Evolutionary conservation across 2,888 invertebrate genomes (phyloP), one percentile per base, ranked within the genome.

Genomic region (Melanostoma mellinum): DNA sequence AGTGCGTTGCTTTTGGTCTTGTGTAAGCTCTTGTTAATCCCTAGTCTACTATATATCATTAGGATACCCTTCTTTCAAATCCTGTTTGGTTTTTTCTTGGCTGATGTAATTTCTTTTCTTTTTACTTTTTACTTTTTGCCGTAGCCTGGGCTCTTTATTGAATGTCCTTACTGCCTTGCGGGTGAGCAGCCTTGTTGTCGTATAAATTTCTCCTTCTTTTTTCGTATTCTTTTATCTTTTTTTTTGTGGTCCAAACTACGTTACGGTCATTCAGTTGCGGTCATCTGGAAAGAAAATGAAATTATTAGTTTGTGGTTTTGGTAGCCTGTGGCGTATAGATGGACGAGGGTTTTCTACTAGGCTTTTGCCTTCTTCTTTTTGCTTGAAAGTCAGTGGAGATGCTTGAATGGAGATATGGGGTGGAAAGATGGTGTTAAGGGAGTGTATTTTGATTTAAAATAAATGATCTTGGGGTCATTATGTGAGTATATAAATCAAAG

Each of bases 221-320:
- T 55, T 60, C 20, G 8, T 42, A n/a, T n/a, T n/a, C n/a, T n/a
- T n/a, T n/a, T n/a, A n/a, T 68, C 33, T 10, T 50, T 48, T 67
- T 42, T 33, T 77, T 35, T 56, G 56, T 65, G 60, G 72, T 78
- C 40, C 53, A 60, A 20, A 71, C 61, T 67, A 65, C 65, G 71
- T 71, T 79, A 53, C 73, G 79, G 74, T 84, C 74, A 84, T 75
- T 84, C 84, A 84, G 84, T 67, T 79, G 74, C 79, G 84, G 84
- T 84, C 74, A 84, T 84, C 84, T 84, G 84, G 67, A 84, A 84
- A 75, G 74, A 75, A 84, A 84, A 84, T 79, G 74, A 78, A 82
- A 82, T 78, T 82, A 82, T 82, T 82, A 78, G 73, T 78, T 82
- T 73, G 71, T 65, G 73, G 77, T 73, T 74, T 52, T 44, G 40